phyloP scores from a whole-genome alignment of 2,113 vertebrate genomes.

The Pleuronectes platessa region DNA sequence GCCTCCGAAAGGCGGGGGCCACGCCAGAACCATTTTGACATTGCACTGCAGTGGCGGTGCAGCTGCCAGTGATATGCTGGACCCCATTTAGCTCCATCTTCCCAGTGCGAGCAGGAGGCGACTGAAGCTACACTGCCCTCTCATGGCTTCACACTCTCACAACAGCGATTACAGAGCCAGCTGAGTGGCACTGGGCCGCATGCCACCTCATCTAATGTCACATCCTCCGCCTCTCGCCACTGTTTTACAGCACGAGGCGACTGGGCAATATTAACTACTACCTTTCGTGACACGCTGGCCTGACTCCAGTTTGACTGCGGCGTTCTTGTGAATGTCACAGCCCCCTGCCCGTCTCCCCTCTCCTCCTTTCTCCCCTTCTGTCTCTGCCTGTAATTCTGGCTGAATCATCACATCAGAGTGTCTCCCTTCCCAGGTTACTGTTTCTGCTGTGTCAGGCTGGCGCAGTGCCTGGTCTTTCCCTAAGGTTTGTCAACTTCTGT shows the following conservation, averaged over 20 bases:
- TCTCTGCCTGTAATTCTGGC: conserved; percentile 65
- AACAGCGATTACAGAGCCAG: conserved; percentile 38
- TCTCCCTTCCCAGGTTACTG: conserved; percentile 80
- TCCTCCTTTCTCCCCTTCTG: conserved; percentile 5
- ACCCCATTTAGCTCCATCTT: conserved; percentile 61
- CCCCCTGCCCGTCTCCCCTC: conserved; percentile 6
- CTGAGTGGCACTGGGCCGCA: conserved; percentile 37
- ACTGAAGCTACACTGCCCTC: conserved; percentile 70
- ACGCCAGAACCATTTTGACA: neutral
- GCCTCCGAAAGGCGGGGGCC: neutral
- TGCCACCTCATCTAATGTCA: conserved; percentile 62
- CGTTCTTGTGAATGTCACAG: conserved; percentile 76
- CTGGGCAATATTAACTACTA: conserved; percentile 66
- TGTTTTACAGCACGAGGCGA: conserved; percentile 64
- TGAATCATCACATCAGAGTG: conserved; percentile 81
- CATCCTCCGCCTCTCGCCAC: conserved; percentile 28
- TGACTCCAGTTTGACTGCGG: conserved; percentile 59
- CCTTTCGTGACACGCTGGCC: conserved; percentile 58
- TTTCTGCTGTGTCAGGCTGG: conserved; percentile 83
- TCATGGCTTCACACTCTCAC: conserved; percentile 52
- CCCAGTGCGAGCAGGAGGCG: conserved; percentile 37
- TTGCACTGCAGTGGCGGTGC: conserved; percentile 66
- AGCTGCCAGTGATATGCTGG: conserved; percentile 66
- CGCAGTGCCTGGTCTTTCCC: conserved; percentile 72
- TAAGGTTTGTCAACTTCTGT: conserved; percentile 72